These are phyloP conservation scores for Apodemia hepburni DNA, from an alignment of 2,888 invertebrate species.

Conservation along the genomic window DNA sequence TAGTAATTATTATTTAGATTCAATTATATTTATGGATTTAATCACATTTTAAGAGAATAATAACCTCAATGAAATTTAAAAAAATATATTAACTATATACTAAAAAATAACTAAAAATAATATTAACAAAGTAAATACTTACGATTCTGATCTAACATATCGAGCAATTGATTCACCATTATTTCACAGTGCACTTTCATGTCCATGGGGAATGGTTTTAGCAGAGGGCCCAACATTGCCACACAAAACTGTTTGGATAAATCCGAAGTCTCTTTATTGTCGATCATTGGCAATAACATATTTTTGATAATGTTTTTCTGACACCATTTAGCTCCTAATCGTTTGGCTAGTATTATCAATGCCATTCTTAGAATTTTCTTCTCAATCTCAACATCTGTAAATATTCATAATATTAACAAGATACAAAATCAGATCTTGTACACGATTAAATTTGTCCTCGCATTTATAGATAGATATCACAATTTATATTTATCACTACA, in stretches of 20 bases:
- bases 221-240: slow-evolving; percentile 55
- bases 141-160: slow-evolving; percentile 53
- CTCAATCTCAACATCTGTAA: slow-evolving; percentile 51
- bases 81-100: not conserved
- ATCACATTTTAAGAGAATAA: too few species aligned
- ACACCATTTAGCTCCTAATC: slow-evolving; percentile 65
- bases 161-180: slow-evolving; percentile 50
- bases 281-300: slow-evolving; percentile 56
- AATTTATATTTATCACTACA: too few species aligned
- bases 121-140: slow-evolving; percentile 37
- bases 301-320: slow-evolving; percentile 59
- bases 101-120: too few species aligned
- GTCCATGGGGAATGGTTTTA: slow-evolving; percentile 62
- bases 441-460: too few species aligned
- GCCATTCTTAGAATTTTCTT: slow-evolving; percentile 55
- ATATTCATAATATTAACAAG: too few species aligned
- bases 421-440: too few species aligned
- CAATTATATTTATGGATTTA: too few species aligned
- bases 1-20: too few species aligned
- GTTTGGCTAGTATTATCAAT: slow-evolving; percentile 61
- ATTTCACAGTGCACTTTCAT: slow-evolving; percentile 68
- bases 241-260: slow-evolving; percentile 53
- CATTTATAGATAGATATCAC: too few species aligned
- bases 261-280: slow-evolving; percentile 40
- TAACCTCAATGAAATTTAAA: too few species aligned